A percentile compares a stretch with the other conserved stretches of the same genome.
Conservation (phyloP, 2,888 invertebrate genomes). For the Schrankia costaestrigalis region DNA sequence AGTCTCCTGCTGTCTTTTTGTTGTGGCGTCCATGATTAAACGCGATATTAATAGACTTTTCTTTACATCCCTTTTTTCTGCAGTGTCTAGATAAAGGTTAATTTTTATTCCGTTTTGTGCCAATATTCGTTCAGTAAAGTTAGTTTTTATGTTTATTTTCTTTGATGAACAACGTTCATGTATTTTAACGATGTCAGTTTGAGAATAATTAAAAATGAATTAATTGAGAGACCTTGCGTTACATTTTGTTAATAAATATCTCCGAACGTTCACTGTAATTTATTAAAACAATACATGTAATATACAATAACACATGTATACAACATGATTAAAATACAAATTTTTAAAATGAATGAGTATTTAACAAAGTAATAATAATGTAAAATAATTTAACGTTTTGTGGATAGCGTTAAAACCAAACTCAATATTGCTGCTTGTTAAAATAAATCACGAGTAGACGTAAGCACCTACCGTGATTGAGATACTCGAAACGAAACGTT, state of each 20-base stretch:
- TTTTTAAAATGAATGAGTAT: too few relatives aligned
- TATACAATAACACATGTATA: too few relatives aligned
- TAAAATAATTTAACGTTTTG: too few relatives aligned
- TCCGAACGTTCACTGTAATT: too few relatives aligned
- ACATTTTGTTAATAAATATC: too few relatives aligned
- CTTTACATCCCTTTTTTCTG: constrained; percentile 21
- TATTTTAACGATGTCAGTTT: too few relatives aligned
- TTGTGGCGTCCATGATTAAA: constrained; percentile 38
- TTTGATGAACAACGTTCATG: too few relatives aligned
- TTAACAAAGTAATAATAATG: too few relatives aligned
- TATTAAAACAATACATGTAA: too few relatives aligned
- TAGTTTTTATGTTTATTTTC: neutral
- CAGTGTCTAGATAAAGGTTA: constrained; percentile 17
- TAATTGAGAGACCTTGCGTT: too few relatives aligned
- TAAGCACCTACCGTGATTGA: constrained; percentile 29
- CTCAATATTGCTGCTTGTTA: constrained; percentile 3
- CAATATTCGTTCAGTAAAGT: constrained; percentile 4
- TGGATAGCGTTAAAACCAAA: constrained; percentile 2
- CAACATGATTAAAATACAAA: too few relatives aligned
- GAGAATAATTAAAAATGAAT: too few relatives aligned
- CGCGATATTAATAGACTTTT: constrained; percentile 35
- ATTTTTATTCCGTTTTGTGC: constrained; percentile 16
- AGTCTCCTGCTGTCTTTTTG: constrained; percentile 57
- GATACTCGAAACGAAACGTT: constrained; percentile 39
- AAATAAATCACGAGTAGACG: constrained; percentile 11